A percentile compares a stretch with the other conserved stretches of the same genome.
phyloP scores from a whole-genome alignment of 2,113 vertebrate species.

The Catharus minimus region DNA sequence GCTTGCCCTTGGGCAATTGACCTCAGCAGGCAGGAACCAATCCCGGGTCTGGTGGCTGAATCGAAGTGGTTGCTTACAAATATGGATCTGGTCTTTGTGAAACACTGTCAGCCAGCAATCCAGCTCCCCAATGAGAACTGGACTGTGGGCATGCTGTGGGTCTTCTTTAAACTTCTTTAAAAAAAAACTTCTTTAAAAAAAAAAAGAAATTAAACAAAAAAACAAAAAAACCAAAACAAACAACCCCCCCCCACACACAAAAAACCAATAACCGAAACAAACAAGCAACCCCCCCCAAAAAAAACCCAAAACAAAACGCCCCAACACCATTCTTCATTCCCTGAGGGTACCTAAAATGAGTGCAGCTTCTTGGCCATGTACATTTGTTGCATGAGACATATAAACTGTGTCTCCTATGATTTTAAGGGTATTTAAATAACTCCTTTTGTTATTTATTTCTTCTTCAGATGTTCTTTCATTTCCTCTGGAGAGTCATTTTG shows the following conservation, averaged over 20 bases:
- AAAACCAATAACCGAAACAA: neutral
- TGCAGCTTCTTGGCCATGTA: neutral
- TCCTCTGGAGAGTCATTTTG: neutral
- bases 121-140: neutral
- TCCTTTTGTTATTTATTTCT: neutral
- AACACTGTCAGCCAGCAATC: neutral
- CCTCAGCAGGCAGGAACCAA: neutral
- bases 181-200: neutral
- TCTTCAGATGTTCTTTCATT: neutral
- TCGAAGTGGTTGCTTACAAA: neutral
- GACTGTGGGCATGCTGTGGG: fast-evolving
- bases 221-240: neutral
- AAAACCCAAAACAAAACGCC: too few relatives aligned
- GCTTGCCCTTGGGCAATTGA: neutral
- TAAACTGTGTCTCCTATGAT: neutral
- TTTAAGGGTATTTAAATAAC: neutral
- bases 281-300: neutral
- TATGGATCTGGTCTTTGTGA: neutral
- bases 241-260: too few relatives aligned
- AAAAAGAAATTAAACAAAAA: neutral
- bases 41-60: neutral
- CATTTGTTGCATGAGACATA: neutral
- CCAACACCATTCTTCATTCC: neutral
- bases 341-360: neutral
- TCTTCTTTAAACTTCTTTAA: neutral